Percentiles rank a stretch among this genome's conserved stretches.
Conservation (phyloP, 2,113 vertebrate species). For the Thymallus thymallus region DNA sequence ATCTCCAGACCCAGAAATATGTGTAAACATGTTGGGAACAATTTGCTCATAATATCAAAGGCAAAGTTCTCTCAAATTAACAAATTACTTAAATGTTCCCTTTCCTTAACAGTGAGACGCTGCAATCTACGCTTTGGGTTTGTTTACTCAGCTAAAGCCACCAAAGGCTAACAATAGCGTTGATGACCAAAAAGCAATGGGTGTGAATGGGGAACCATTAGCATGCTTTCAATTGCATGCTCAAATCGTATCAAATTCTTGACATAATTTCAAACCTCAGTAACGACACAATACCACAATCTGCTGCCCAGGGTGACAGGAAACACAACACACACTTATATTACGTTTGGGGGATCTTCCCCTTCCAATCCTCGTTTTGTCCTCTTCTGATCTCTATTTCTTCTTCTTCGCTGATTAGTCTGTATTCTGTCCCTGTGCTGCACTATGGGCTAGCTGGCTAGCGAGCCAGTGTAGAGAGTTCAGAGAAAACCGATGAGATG, state of each 20-base stretch:
- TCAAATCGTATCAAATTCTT: not conserved
- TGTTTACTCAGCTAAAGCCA: constrained; percentile 4
- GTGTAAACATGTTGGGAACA: not conserved
- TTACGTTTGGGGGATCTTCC: not conserved
- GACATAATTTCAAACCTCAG: not conserved
- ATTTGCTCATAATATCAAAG: not conserved
- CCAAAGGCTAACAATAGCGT: not conserved
- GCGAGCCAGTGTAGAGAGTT: not conserved
- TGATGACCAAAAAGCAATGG: not conserved
- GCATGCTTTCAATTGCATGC: not conserved
- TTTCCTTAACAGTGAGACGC: not conserved
- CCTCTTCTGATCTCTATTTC: not conserved
- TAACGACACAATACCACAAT: not conserved
- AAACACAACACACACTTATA: not conserved
- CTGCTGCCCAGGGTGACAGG: not conserved
- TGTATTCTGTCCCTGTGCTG: not conserved
- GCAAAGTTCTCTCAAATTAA: not conserved
- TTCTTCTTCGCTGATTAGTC: not conserved
- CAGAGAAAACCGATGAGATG: constrained; percentile 31
- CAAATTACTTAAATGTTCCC: not conserved
- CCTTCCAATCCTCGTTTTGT: not conserved
- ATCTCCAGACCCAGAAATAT: not conserved
- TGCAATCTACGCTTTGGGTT: not conserved
- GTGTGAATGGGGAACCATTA: not conserved
- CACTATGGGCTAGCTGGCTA: not conserved